Percentiles rank a stretch among this genome's conserved stretches.
phyloP scores from a whole-genome alignment of 2,797 vertebrate genomes.

The Bothrops alternatus region DNA sequence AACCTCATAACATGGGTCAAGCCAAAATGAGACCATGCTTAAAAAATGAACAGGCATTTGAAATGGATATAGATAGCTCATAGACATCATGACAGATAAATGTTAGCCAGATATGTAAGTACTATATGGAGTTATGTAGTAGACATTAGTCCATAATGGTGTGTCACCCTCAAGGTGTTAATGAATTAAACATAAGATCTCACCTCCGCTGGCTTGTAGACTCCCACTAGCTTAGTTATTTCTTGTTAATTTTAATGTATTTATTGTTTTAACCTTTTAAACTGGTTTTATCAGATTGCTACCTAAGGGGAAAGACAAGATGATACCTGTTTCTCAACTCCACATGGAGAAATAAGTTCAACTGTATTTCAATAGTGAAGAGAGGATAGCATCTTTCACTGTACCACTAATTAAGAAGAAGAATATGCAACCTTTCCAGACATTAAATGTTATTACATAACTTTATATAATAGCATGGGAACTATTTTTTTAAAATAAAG shows the following conservation, averaged over 20 bases:
- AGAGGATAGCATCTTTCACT: background rate
- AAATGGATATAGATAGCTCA: background rate
- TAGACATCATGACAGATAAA: background rate
- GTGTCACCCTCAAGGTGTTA: background rate
- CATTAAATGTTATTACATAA: background rate
- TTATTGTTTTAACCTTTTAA: background rate
- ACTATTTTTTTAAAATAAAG: background rate
- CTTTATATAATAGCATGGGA: background rate
- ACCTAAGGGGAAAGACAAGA: background rate
- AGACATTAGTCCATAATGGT: background rate
- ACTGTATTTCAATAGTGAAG: background rate
- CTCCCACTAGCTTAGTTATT: background rate
- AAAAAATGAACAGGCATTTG: background rate
- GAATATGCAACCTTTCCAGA: background rate
- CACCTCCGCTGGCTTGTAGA: background rate
- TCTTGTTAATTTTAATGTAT: background rate
- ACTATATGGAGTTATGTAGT: background rate
- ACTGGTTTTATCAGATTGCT: background rate
- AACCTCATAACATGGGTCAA: background rate
- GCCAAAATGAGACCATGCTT: background rate
- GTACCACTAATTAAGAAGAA: background rate
- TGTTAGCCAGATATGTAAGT: background rate
- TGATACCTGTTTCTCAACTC: background rate
- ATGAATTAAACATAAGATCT: background rate
- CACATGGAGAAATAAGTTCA: background rate